phyloP scores from a whole-genome alignment of 2,888 invertebrate species.

The Scaptomyza cyrtandrae region DNA sequence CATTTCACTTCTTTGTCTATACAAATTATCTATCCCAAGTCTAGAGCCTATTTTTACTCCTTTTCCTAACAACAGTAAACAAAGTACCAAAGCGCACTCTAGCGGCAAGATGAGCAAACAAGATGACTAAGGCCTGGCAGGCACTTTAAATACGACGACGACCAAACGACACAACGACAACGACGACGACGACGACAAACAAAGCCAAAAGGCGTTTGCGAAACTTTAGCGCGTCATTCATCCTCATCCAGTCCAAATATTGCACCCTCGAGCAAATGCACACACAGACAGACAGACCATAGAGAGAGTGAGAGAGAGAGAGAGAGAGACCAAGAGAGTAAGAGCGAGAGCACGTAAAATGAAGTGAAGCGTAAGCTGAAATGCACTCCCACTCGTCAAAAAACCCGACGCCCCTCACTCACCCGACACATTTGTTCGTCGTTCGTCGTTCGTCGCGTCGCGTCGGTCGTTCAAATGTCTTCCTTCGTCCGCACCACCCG shows the following conservation, averaged over 20 bases:
- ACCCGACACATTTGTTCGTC: conserved; percentile 15
- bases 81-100: conserved; percentile 48
- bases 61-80: conserved; percentile 26
- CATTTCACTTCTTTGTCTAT: background rate
- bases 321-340: conserved; percentile 3
- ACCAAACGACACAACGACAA: conserved; percentile 18
- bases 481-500: conserved; percentile 55
- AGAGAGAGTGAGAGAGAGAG: conserved; percentile 6
- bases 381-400: conserved; percentile 77
- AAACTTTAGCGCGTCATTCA: conserved; percentile 78
- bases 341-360: conserved; percentile 67
- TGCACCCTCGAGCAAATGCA: conserved; percentile 76
- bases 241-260: conserved; percentile 76
- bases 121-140: conserved; percentile 41
- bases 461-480: conserved; percentile 36
- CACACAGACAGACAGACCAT: conserved; percentile 38
- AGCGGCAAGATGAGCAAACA: conserved; percentile 58
- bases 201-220: conserved; percentile 77
- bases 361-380: conserved; percentile 80
- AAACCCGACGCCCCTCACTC: background rate
- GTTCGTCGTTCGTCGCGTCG: conserved; percentile 8
- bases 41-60: conserved; percentile 37
- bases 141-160: conserved; percentile 53
- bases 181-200: conserved; percentile 55
- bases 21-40: conserved; percentile 2